Evolutionary conservation across 2,797 vertebrate species (phyloP).

Genomic region (Danio aesculapii): DNA sequence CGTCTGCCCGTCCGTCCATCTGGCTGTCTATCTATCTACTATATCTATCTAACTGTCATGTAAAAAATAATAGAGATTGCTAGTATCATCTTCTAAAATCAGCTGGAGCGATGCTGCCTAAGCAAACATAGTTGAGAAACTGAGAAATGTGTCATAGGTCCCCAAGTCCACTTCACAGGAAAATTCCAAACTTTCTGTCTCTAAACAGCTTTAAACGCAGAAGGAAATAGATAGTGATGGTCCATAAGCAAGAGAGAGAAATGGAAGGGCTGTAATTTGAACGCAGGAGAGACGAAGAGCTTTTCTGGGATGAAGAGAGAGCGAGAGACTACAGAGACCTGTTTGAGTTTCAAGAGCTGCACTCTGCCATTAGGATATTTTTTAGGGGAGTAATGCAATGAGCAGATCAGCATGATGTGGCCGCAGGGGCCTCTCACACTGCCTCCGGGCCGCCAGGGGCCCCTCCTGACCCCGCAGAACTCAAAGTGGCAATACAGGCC

Average conservation of each 20-base stretch:
- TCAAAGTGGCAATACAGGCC: background rate
- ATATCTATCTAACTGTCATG: no score
- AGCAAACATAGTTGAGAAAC: background rate
- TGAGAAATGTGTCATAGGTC: background rate
- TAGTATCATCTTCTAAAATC: background rate
- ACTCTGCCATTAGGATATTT: slow-evolving; percentile 12
- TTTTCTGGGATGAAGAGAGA: slow-evolving; percentile 15
- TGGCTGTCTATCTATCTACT: no score
- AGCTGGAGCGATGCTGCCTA: background rate
- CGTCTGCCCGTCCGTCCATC: background rate
- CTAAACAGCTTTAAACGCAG: slow-evolving; percentile 23
- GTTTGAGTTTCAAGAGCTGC: slow-evolving; percentile 29
- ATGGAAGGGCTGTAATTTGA: slow-evolving; percentile 24
- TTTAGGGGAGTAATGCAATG: slow-evolving; percentile 16
- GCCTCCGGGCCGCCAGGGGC: slow-evolving; percentile 28
- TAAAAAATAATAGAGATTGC: background rate
- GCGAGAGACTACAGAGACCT: slow-evolving; percentile 31
- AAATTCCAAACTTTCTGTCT: slow-evolving; percentile 23
- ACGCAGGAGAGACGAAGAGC: background rate
- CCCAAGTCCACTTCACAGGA: background rate
- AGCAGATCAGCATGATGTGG: slow-evolving; percentile 43
- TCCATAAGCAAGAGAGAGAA: slow-evolving; percentile 7
- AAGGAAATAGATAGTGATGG: slow-evolving; percentile 13
- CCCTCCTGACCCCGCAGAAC: slow-evolving; percentile 18
- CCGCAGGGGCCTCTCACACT: slow-evolving; percentile 30